phyloP scores from a whole-genome alignment of 1,140 invertebrate genomes.

The Calliphora vicina region DNA sequence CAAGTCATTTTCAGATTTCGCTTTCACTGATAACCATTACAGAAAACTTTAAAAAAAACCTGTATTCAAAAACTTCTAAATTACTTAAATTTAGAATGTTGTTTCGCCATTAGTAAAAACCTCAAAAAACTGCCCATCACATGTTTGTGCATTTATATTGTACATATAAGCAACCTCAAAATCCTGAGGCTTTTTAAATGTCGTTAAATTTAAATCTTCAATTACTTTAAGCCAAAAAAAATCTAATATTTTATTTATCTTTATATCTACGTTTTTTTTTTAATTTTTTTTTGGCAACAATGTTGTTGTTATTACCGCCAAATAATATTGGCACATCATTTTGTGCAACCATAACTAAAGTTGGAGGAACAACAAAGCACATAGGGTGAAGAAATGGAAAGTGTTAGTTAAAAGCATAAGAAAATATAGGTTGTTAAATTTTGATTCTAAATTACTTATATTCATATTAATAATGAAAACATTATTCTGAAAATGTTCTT shows the following conservation, averaged over 20 bases:
- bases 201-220: conserved; percentile 14
- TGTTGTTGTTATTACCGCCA: neutral
- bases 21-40: neutral
- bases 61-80: neutral
- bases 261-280: neutral
- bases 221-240: neutral
- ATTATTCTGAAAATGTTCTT: no score
- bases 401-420: no score
- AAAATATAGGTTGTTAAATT: no score
- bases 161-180: neutral
- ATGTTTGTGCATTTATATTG: neutral
- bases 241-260: conserved; percentile 7
- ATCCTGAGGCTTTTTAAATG: neutral
- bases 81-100: neutral
- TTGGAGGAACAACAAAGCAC: neutral
- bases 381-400: no score
- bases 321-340: conserved; percentile 13
- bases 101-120: neutral
- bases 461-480: no score
- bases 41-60: neutral
- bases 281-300: neutral
- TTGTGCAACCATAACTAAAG: neutral
- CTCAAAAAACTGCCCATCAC: neutral
- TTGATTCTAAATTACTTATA: no score
- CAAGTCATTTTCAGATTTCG: no score